Conservation (phyloP, 92 coral and sea anemone species). For the Blastomussa wellsi region DNA sequence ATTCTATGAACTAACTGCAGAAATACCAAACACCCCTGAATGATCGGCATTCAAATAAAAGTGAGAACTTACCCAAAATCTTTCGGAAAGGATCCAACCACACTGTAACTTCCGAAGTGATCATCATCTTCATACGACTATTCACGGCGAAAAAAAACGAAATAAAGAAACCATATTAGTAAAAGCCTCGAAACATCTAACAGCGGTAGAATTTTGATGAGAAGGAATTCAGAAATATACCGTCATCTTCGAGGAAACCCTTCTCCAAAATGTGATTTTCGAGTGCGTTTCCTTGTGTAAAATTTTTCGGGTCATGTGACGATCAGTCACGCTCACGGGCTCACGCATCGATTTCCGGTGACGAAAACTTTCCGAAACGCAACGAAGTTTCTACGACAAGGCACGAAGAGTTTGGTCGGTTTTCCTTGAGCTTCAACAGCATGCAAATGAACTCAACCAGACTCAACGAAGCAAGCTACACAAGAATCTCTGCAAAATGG, state of each 20-base stretch:
- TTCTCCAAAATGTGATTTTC: background rate
- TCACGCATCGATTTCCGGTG: constrained; percentile 40
- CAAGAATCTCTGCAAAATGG: background rate
- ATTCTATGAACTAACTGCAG: background rate
- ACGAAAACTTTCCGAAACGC: background rate
- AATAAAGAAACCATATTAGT: background rate
- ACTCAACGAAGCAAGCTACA: no score
- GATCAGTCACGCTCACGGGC: constrained; percentile 40
- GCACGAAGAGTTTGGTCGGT: background rate
- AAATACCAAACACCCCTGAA: background rate
- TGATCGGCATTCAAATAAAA: background rate
- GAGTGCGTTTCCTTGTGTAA: background rate
- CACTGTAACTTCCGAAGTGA: constrained; percentile 94
- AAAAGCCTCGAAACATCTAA: background rate
- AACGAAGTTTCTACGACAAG: background rate
- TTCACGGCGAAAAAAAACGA: background rate
- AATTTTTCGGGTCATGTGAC: constrained; percentile 30
- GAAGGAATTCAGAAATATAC: background rate
- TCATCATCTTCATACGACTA: constrained; percentile 96
- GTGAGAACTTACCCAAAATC: constrained; percentile 58
- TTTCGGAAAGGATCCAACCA: constrained; percentile 97
- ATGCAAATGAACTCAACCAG: no score
- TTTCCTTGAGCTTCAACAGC: background rate
- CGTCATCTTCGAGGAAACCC: constrained; percentile 29
- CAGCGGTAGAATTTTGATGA: background rate